Evolutionary conservation across 2,113 vertebrate species (phyloP), one percentile per base, ranked within the genome.

Genomic region (Urocynchramus pylzowi): DNA sequence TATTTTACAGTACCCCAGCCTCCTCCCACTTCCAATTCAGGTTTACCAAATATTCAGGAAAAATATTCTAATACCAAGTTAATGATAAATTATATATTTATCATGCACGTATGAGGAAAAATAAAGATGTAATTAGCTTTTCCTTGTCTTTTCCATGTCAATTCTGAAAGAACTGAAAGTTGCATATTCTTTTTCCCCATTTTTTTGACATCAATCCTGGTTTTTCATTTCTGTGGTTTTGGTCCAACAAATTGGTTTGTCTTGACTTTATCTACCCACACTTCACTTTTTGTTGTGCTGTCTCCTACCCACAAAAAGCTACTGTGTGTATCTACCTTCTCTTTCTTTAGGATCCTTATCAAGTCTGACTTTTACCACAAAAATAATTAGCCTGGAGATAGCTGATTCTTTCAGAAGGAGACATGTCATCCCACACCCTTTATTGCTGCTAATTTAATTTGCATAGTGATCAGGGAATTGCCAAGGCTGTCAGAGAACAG

Each of bases 361-460:
- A 68, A 75, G 45, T 45, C 20, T 59, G 39, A 71, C 56, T 89
- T 84, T 47, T 64, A 87, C 30, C 35, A 81, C 11, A 19, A 30
- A 75, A 84, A 39, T 24, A 33, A 78, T 91, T 82, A 84, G 16
- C 27, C 20, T 84, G 65, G 67, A 84, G 56, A 53, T 3, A 37
- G 21, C 4, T 47, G 42, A 54, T 81, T n/a, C 33, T 94, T 89
- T 89, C 56, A 81, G 54, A 50, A 68, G 4, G 10, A 56, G 33
- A 35, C 12, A 10, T 42, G 17, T 57, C 22, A 42, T 84, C 65
- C 64, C 69, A 81, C 47, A 52, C 14, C 5, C 8, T 84, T 86
- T 84, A 63, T 42, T 68, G 60, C 44, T 68, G 74, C 15, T 95
- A 90, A 91, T 94, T 91, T 68, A 3, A 84, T 87, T 89, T 92